These are phyloP conservation scores for Mormyrops boulengeri DNA, from an alignment of 2,797 vertebrate species.

Conservation along the genomic window DNA sequence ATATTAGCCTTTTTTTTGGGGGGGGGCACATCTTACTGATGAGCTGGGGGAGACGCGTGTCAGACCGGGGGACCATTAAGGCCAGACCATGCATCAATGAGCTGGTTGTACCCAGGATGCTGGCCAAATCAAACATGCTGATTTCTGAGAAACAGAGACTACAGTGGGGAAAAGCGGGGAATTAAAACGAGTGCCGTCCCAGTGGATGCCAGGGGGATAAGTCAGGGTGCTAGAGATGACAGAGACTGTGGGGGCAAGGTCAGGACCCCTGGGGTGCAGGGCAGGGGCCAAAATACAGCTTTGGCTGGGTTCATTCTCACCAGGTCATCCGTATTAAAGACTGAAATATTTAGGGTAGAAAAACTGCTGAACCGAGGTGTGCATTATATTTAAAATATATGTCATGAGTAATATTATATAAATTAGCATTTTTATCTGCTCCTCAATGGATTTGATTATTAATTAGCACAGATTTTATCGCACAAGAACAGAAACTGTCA, in stretches of 20 bases:
- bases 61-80: not conserved
- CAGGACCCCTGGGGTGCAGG: not conserved
- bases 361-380: not conserved
- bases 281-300: not conserved
- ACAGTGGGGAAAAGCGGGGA: not conserved
- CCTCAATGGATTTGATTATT: not conserved
- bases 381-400: not conserved
- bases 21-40: not conserved
- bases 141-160: conserved; percentile 6
- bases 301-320: conserved; percentile 13
- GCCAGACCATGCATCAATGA: conserved; percentile 17
- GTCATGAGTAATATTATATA: not conserved
- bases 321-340: not conserved
- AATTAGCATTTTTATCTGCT: not conserved
- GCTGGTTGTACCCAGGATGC: conserved; percentile 17
- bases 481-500: not conserved
- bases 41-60: not conserved
- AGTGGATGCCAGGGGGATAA: conserved; percentile 20
- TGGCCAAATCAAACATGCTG: conserved; percentile 5
- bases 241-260: conserved; percentile 23
- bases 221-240: conserved; percentile 40
- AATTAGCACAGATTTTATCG: not conserved
- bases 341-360: not conserved
- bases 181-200: not conserved
- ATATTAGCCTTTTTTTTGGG: not conserved